Base-by-base conservation (phyloP, 2,888 invertebrate genomes). In the Ditula angustiorana region DNA sequence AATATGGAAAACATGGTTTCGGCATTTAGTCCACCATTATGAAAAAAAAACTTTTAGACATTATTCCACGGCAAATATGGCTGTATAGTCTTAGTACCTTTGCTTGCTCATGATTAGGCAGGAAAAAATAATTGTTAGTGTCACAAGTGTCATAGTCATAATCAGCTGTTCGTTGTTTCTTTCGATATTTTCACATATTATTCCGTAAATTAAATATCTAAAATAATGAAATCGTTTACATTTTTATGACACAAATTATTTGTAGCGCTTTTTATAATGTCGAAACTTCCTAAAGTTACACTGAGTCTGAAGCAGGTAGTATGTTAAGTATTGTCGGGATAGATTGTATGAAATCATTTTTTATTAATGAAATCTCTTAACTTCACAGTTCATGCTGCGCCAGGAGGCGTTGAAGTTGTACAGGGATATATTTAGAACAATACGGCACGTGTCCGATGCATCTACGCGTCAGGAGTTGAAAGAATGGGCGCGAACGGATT, bases 401-500 rank as follows among this genome's bases (percentile, higher is more conserved):
- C 95, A 96, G 87, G 95, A 97, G 87, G 97, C 97, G 0, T 81
- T 97, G 19, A 95, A 95, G 74, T 84, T 97, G 0, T 97, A 97
- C 76, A 92, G 96, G 69, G 94, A 95, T 68, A 95, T 97, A 67
- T 94, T 97, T 72, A 94, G 95, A 56, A 93, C 95, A 5, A 93
- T 96, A 53, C 94, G 93, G 61, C 87, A 94, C 75, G 94, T 97
- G 7, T 94, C 95, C 0, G 95, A 96, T 79, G 85, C 93, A 71
- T 83, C 79, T 1, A 95, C 95, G 57, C 93, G 94, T 66, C 75
- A 85, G 1, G 96, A 97, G 73, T 85, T 97, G 19, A 94, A 86
- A 62, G 93, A 95, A 50, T 97, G 97, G 97, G 95, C 95, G 0
- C 92, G 95, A 61, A 82, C 93, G 13, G 97, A 97, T 79, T 97